Evolutionary conservation across 2,797 vertebrate genomes (phyloP).

Genomic region (Gallirallus australis): DNA sequence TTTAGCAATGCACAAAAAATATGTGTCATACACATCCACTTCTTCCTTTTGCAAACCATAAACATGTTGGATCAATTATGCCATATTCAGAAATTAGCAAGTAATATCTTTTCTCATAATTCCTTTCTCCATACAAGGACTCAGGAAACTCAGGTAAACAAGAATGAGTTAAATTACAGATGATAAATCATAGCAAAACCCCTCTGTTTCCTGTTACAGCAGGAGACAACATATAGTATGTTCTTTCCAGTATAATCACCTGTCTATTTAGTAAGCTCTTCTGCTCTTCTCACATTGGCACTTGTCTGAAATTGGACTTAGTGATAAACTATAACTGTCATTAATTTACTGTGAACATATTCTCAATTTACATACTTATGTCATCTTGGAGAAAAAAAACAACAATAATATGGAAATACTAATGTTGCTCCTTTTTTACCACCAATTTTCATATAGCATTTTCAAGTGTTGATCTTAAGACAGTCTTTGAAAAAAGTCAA

Average conservation of each 20-base stretch:
- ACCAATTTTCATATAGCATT: background rate
- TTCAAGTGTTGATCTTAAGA: background rate
- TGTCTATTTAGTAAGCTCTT: background rate
- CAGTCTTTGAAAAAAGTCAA: background rate
- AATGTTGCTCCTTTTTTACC: background rate
- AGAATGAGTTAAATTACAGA: background rate
- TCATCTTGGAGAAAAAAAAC: background rate
- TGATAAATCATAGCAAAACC: background rate
- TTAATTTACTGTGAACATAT: background rate
- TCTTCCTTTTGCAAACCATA: background rate
- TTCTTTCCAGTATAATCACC: background rate
- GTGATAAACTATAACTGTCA: background rate
- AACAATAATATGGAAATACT: background rate
- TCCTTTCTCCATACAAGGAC: background rate
- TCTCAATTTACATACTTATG: background rate
- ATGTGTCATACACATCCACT: background rate
- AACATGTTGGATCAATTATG: background rate
- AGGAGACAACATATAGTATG: background rate
- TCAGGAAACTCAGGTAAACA: background rate
- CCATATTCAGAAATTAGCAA: background rate
- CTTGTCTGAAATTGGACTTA: background rate
- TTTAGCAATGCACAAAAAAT: background rate
- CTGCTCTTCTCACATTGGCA: background rate
- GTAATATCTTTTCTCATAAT: background rate
- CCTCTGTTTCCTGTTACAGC: background rate